These are phyloP conservation scores for Eupithecia tripunctaria DNA, from an alignment of 2,888 invertebrate species.

Conservation along the genomic window DNA sequence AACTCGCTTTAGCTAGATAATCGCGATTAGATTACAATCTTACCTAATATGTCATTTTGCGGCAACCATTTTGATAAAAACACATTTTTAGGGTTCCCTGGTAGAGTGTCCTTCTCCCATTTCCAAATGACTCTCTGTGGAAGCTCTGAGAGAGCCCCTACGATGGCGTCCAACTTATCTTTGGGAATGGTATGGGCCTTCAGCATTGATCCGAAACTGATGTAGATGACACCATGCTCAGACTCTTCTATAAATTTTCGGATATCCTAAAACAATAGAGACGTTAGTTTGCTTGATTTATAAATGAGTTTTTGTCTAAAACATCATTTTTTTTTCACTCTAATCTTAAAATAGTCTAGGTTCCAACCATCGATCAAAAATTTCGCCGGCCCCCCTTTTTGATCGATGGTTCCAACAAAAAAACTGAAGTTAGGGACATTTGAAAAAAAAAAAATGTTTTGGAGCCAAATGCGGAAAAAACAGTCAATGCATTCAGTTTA, in stretches of 20 bases:
- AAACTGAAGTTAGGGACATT: neutral
- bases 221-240: conserved; percentile 87
- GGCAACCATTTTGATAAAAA: conserved; percentile 87
- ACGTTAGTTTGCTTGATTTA: neutral
- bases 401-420: no score
- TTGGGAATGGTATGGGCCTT: conserved; percentile 85
- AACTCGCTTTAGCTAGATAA: neutral
- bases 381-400: no score
- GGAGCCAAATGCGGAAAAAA: no score
- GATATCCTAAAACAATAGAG: conserved; percentile 1
- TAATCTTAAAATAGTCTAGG: no score
- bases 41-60: conserved; percentile 84
- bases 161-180: conserved; percentile 84
- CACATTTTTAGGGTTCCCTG: conserved; percentile 85
- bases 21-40: neutral
- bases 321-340: neutral
- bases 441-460: neutral
- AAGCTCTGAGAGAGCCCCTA: conserved; percentile 85
- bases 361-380: no score
- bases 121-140: conserved; percentile 90
- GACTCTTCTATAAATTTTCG: conserved; percentile 86
- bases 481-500: neutral
- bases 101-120: conserved; percentile 86
- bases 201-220: conserved; percentile 91
- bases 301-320: neutral